Base-by-base conservation (phyloP, 2,888 invertebrate genomes). In the Drosophila atripex region DNA sequence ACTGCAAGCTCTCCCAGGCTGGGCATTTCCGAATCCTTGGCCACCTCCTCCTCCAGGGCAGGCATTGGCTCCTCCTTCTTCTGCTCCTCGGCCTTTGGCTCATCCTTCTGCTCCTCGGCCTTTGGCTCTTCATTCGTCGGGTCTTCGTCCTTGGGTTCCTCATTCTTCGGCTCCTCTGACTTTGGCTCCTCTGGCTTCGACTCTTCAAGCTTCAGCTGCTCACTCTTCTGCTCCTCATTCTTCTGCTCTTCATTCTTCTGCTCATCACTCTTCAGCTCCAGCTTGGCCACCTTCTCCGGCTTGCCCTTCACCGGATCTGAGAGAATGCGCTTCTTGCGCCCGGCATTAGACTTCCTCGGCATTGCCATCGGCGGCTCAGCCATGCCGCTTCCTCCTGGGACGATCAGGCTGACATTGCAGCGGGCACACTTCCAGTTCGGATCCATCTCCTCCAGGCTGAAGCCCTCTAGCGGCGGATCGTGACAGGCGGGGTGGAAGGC, bases 401-500 rank as follows among this genome's bases (percentile, higher is more conserved):
- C 5, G 4, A 0, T 35, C 21, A 11, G 53, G 5, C 5, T 54
- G 16, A 39, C 64, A 28, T 71, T 72, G 51, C 96, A 96, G 74
- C 95, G 94, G 57, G 93, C 93, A 84, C 96, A 96, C 64, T 95
- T 93, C 96, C 96, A 96, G 77, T 94, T 94, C 41, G 93, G 92
- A 41, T 58, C 39, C 2, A 16, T 12, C 88, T 93, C 45, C 91
- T 78, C 73, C 91, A 86, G 72, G 93, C 92, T 75, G 21, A 54
- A 60, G 66, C 93, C 93, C 4, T 92, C 91, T 71, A 95, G 93
- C 45, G 93, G 93, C 4, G 97, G 97, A 35, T 93, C 92, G 86
- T 97, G 97, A 88, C 97, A 98, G 32, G 93, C 92, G 70, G 95
- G 93, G 90, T 98, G 98, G 89, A 96, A 98, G 4, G 95, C 95